Base-by-base conservation (phyloP, 2,888 invertebrate genomes). In the Andrena trimmerana region DNA sequence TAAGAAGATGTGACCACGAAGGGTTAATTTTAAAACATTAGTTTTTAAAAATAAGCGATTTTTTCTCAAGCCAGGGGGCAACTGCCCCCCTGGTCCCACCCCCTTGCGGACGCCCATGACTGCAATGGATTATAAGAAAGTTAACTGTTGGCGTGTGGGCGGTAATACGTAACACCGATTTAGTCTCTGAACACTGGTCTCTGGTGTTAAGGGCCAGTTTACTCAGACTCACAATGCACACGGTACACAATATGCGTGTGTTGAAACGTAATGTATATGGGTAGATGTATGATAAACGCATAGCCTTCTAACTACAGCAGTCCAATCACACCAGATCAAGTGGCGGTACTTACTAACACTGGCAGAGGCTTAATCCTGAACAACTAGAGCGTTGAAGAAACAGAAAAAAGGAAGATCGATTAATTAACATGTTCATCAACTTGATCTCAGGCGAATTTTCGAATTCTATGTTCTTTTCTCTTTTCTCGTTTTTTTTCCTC, bases 321-420 rank as follows among this genome's bases (percentile, higher is more conserved):
- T 94, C 93, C 93, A 94, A 94, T 94, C 94, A 94, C 94, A 94
- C 94, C 94, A 94, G 94, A 94, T 94, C 94, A 94, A 94, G 94
- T 94, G 93, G 93, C 93, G 94, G 95, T 98, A 98, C 98, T 98
- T 98, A 98, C 98, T 97, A 98, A 97, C 95, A 98, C 98, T 96
- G 98, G 98, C 96, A 98, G 98, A 96, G 98, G 98, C 97, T 97
- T 98, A 96, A 98, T 98, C 98, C 98, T 98, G 98, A 98, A 98
- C 96, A 98, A 98, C 98, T 98, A 96, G 95, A 96, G 95, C 95
- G 93, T 94, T 93, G 94, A 94, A 94, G 92, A 94, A 95, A 94
- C 94, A 95, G 94, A 94, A 94, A 94, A 89, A 89, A 90, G 88
- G 89, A 91, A 89, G 86, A 86, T 89, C 89, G 86, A 89, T 93